Percentiles rank a stretch among this genome's conserved stretches.
These are phyloP conservation scores for Dynastes grantii DNA, from an alignment of 2,888 invertebrate genomes.

Conservation along the genomic window DNA sequence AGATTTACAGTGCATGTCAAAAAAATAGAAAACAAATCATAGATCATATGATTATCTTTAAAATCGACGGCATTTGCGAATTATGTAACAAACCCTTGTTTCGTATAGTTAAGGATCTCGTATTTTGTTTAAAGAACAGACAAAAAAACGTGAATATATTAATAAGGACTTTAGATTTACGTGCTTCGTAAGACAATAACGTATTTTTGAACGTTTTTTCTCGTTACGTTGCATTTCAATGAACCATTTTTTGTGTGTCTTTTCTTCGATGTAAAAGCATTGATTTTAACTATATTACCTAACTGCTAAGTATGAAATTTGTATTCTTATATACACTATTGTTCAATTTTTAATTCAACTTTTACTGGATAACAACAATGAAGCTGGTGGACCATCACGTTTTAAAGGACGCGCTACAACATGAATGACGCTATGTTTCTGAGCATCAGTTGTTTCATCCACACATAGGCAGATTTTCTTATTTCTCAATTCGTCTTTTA, in stretches of 20 bases:
- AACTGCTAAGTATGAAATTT: background rate
- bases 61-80: background rate
- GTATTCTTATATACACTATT: too few relatives aligned
- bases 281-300: background rate
- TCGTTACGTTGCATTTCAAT: too few relatives aligned
- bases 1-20: background rate
- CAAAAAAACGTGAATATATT: background rate
- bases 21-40: background rate
- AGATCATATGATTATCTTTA: background rate
- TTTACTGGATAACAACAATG: too few relatives aligned
- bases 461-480: too few relatives aligned
- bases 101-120: slow-evolving; percentile 24
- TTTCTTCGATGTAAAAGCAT: too few relatives aligned
- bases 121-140: background rate
- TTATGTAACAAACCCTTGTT: background rate
- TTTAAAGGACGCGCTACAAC: too few relatives aligned
- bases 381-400: too few relatives aligned
- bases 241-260: too few relatives aligned
- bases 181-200: slow-evolving; percentile 6
- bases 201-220: too few relatives aligned
- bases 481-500: too few relatives aligned
- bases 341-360: background rate
- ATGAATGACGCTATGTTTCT: too few relatives aligned
- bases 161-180: background rate
- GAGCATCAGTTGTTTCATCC: too few relatives aligned